A percentile compares a stretch with the other conserved stretches of the same genome.
Evolutionary conservation across 2,797 vertebrate species (phyloP).

Genomic region (Acropternis orthonyx): DNA sequence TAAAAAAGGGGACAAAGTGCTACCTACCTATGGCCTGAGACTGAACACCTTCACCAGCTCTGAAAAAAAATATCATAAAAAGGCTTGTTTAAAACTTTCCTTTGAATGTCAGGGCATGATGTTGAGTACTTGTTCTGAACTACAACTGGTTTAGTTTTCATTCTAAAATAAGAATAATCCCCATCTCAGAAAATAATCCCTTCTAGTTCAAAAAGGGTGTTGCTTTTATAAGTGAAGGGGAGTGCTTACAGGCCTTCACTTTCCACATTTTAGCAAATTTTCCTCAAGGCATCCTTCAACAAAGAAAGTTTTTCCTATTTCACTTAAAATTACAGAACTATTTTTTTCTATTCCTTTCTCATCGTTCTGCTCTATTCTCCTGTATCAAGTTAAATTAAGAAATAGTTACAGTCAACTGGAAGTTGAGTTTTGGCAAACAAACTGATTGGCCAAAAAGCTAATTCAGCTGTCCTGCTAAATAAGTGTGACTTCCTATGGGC

Average conservation of each 20-base stretch:
- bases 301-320: background rate
- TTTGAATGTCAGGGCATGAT: background rate
- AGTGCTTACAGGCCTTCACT: background rate
- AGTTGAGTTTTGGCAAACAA: conserved; percentile 19
- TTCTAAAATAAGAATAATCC: background rate
- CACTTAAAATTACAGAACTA: background rate
- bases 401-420: background rate
- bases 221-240: background rate
- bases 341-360: background rate
- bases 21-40: background rate
- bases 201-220: background rate
- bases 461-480: conserved; percentile 46
- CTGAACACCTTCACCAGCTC: background rate
- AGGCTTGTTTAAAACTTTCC: background rate
- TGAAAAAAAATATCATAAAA: background rate
- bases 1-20: background rate
- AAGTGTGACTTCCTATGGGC: conserved; percentile 43
- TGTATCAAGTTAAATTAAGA: background rate
- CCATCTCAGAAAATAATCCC: background rate
- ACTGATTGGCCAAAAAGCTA: conserved; percentile 13
- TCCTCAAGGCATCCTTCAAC: background rate
- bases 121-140: background rate
- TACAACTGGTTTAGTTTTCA: background rate
- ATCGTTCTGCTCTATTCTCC: background rate
- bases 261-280: background rate